Percentiles rank a stretch among this genome's conserved stretches.
Evolutionary conservation across 1,140 invertebrate genomes (phyloP).

Genomic region (Saccostrea glomerata): DNA sequence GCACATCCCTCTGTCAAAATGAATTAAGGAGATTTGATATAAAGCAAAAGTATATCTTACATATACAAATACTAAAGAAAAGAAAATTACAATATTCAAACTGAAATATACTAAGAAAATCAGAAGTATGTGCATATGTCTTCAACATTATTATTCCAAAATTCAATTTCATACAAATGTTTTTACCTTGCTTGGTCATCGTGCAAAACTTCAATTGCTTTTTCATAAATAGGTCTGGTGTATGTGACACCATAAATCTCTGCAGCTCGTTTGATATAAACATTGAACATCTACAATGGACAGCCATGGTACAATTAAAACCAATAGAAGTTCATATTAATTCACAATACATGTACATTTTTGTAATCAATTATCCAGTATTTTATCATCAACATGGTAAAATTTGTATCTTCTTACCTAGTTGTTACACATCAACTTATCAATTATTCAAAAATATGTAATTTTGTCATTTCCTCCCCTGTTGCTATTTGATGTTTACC

Average conservation of each 20-base stretch:
- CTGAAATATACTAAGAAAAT: neutral
- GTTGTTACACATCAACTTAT: too few relatives aligned
- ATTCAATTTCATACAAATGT: neutral
- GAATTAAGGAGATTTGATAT: neutral
- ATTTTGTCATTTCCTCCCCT: too few relatives aligned
- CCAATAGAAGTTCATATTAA: conserved; percentile 41
- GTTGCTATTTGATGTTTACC: conserved; percentile 75
- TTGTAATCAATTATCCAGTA: neutral
- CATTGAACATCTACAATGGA: conserved; percentile 92
- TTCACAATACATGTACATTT: neutral
- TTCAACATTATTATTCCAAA: too few relatives aligned
- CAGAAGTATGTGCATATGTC: too few relatives aligned
- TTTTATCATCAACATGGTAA: neutral
- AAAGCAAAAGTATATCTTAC: conserved; percentile 9
- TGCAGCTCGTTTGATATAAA: conserved; percentile 98
- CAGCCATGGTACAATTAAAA: neutral
- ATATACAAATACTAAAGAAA: neutral
- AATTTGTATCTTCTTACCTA: neutral
- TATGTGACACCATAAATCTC: conserved; percentile 98
- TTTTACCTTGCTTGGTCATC: conserved; percentile 88
- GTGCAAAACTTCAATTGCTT: conserved; percentile 95
- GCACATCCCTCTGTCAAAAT: conserved; percentile 91
- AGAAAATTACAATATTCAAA: neutral
- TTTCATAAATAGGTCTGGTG: conserved; percentile 97
- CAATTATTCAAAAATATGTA: too few relatives aligned